Evolutionary conservation across 2,888 invertebrate genomes (phyloP).

Genomic region (Callinectes sapidus): DNA sequence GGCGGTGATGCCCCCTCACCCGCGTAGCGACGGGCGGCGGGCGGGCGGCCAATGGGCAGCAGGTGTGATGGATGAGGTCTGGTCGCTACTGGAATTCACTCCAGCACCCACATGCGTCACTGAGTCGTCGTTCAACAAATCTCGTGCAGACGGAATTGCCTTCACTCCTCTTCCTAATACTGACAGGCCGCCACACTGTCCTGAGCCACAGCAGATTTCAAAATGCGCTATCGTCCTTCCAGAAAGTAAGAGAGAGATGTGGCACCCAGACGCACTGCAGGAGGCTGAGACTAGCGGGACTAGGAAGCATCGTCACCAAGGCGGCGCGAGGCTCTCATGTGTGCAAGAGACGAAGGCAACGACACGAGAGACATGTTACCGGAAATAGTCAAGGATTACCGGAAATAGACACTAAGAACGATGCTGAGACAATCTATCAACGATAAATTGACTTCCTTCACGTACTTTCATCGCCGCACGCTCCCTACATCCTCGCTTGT

Average conservation of each 20-base stretch:
- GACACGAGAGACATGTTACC: background rate
- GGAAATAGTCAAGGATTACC: background rate
- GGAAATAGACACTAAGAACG: background rate
- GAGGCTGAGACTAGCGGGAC: background rate
- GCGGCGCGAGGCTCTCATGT: background rate
- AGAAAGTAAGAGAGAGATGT: background rate
- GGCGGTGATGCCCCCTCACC: constrained; percentile 4
- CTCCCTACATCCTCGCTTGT: background rate
- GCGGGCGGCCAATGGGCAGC: background rate
- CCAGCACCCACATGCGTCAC: background rate
- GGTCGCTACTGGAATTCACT: background rate
- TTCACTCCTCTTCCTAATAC: background rate
- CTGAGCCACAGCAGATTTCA: background rate
- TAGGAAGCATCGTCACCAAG: background rate
- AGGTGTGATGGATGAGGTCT: background rate
- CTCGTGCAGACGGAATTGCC: background rate
- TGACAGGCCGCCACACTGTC: background rate
- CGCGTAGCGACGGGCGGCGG: constrained; percentile 8
- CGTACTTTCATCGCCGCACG: background rate
- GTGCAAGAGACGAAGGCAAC: background rate
- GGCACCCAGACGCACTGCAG: background rate
- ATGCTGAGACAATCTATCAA: background rate
- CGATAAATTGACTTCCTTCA: background rate
- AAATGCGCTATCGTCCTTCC: background rate
- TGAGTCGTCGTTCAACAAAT: background rate